Evolutionary conservation across 1,140 invertebrate genomes (phyloP), one percentile per base, ranked within the genome.

Genomic region (Hyles euphorbiae): DNA sequence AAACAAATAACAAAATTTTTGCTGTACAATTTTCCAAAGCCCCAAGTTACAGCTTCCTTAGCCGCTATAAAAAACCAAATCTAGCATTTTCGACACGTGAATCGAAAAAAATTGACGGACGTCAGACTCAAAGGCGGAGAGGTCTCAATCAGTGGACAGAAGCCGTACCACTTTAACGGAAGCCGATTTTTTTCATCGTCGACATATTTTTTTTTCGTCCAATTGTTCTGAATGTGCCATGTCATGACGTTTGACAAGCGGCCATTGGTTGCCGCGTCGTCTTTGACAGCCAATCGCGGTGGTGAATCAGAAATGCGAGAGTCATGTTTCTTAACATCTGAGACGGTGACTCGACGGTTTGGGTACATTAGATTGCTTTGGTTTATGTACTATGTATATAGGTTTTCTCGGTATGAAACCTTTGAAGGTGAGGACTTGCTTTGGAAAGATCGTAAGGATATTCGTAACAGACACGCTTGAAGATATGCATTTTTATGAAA

Each of bases 221-320:
- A 82, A 80, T 82, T 78, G 77, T 81, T 70, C 69, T 44, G 57
- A 68, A 76, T 70, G 58, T 63, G 77, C 81, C 70, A 22, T 75
- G 78, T 84, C 81, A 84, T 75, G 68, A 74, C 61, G 73, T 74
- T 82, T 82, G 81, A 84, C 76, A 78, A 81, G 74, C 81, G 45
- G 55, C 72, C 62, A 84, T 84, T 84, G 81, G 81, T 76, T 55
- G 74, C 55, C 60, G 68, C 66, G 47, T 56, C 61, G 67, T 60
- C 69, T 81, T 77, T 84, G 79, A 84, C 79, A 77, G 79, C 81
- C 81, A 84, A 84, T 84, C 78, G 72, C 65, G 43, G 64, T 53
- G 59, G 66, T 63, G 68, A 70, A 61, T 76, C 74, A 63, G 61
- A 81, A 75, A 76, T 76, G 69, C 61, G 73, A 81, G 81, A 84